Conservation (phyloP, 2,888 invertebrate species). For the Drosophila suboccidentalis region DNA sequence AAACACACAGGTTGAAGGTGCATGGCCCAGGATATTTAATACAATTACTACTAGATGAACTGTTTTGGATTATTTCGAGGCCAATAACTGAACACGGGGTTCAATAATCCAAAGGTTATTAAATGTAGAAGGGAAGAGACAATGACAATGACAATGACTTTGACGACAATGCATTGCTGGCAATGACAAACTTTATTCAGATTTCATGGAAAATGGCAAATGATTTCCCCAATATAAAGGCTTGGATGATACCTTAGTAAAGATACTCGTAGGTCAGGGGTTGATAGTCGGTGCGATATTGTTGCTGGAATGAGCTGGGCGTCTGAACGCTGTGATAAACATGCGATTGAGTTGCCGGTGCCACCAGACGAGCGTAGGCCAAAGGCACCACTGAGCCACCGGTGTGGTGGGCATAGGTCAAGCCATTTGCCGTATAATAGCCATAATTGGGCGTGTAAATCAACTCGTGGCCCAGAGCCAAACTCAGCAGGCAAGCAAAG, state of each 20-base stretch:
- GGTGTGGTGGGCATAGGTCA: conserved; percentile 11
- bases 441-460: conserved; percentile 65
- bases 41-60: conserved; percentile 18
- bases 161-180: conserved; percentile 4
- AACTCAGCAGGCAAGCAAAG: conserved; percentile 67
- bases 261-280: conserved; percentile 80
- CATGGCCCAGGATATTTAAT: conserved; percentile 37
- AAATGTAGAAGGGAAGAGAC: conserved; percentile 17
- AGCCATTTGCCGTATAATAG: conserved; percentile 60
- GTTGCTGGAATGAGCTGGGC: conserved; percentile 81
- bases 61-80: conserved; percentile 33
- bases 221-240: conserved; percentile 21
- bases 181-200: conserved; percentile 64
- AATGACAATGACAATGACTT: conserved; percentile 24
- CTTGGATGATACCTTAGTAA: conserved; percentile 44
- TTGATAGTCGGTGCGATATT: conserved; percentile 81
- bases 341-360: conserved; percentile 66
- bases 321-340: conserved; percentile 83
- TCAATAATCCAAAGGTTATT: conserved; percentile 39
- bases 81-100: conserved; percentile 48
- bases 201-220: conserved; percentile 47
- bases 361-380: conserved; percentile 72
- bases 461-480: conserved; percentile 70
- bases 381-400: conserved; percentile 58
- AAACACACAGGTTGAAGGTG: conserved; percentile 43